Evolutionary conservation across 2,888 invertebrate species (phyloP), one percentile per base, ranked within the genome.

Genomic region (Galeopsomyia nigrocyanea): DNA sequence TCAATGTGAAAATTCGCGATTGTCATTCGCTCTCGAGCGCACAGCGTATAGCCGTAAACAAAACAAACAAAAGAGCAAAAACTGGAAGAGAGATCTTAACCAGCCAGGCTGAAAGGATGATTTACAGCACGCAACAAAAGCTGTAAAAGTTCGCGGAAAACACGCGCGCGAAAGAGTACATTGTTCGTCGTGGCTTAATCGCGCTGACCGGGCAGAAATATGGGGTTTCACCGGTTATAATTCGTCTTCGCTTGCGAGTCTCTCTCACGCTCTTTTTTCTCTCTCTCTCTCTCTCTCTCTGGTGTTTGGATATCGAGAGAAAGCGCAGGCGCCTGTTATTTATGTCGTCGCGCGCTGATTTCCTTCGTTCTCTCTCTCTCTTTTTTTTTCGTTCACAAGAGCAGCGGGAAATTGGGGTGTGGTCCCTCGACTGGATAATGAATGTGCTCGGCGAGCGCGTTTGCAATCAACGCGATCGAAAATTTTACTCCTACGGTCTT

Each of bases 141-240:
- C 39, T 39, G 39, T 39, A 39, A 39, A 39, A 39, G 39, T 39
- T 39, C 39, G 21, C 62, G 39, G 64, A 53, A 46, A 64, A 46
- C 14, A 47, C 65, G 47, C 14, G 31, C 49, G 21, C 49, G 57
- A n/a, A 66, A 49, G 22, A 49, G 14, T 66, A 49, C 66, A 66
- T 68, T 68, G 68, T 68, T 55, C 62, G 21, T 13, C 9, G 39
- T 13, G 68, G 75, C 75, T 77, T 77, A 77, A 77, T 77, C 77
- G 73, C 68, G 74, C 77, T 76, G 76, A 77, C 73, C 76, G 50
- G 53, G 62, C 56, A 71, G 51, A 71, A 71, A 65, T 71, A 64
- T 71, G 66, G 62, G 39, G 74, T 51, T 77, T 78, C 55, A 58
- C 46, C 31, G 71, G 72, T 72, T 67, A 68, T 72, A 72, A 72